These are phyloP conservation scores for Sisyra nigra DNA, from an alignment of 2,888 invertebrate genomes.

Conservation along the genomic window DNA sequence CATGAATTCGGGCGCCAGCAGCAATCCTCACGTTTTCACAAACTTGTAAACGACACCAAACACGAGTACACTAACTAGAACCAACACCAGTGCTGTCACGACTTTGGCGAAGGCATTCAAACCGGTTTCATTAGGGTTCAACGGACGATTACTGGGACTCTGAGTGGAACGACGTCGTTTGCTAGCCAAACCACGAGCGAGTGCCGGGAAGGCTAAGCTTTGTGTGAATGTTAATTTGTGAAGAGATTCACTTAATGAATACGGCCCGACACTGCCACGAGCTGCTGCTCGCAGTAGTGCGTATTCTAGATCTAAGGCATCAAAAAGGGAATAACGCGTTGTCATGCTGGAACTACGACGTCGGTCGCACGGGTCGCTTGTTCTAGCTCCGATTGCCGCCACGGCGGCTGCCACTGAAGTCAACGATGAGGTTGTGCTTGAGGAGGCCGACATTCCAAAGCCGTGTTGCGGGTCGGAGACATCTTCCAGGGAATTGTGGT, in stretches of 20 bases:
- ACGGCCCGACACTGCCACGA: conserved; percentile 53
- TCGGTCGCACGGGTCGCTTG: conserved; percentile 28
- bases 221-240: conserved; percentile 60
- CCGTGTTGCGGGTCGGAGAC: conserved; percentile 29
- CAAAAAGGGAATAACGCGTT: conserved; percentile 47
- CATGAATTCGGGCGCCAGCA: conserved; percentile 38
- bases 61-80: conserved; percentile 52
- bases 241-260: conserved; percentile 50
- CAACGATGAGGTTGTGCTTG: conserved; percentile 40
- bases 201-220: conserved; percentile 53
- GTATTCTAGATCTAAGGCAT: conserved; percentile 54
- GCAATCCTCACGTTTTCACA: conserved; percentile 60
- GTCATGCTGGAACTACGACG: conserved; percentile 43
- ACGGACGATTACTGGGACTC: conserved; percentile 30
- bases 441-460: conserved; percentile 28
- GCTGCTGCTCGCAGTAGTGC: conserved; percentile 50
- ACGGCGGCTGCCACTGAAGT: conserved; percentile 32
- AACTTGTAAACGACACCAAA: conserved; percentile 59
- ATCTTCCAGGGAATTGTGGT: conserved; percentile 27
- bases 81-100: conserved; percentile 48
- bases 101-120: conserved; percentile 56
- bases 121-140: conserved; percentile 45
- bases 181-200: conserved; percentile 48
- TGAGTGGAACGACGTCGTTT: conserved; percentile 39
- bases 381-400: conserved; percentile 18